phyloP scores from a whole-genome alignment of 2,797 vertebrate genomes.

The Peromyscus nudipes region DNA sequence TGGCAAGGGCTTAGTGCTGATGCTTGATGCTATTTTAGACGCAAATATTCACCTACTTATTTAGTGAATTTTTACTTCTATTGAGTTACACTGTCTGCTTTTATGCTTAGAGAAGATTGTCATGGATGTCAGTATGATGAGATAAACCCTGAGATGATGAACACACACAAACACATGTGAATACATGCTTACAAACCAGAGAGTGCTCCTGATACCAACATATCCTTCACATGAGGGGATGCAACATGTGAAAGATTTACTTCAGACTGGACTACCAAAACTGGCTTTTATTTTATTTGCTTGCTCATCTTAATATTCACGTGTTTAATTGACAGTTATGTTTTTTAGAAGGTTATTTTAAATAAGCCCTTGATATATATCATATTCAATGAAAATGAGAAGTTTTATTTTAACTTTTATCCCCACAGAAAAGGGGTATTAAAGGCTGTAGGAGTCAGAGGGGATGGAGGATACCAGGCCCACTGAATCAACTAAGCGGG shows the following conservation, averaged over 20 bases:
- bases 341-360: constrained; percentile 10
- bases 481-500: background rate
- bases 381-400: background rate
- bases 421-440: background rate
- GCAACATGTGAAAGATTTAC: background rate
- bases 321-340: background rate
- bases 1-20: background rate
- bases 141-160: background rate
- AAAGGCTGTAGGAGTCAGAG: background rate
- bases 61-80: background rate
- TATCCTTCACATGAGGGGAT: background rate
- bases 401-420: background rate
- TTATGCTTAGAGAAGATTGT: background rate
- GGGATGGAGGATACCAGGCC: background rate
- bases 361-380: background rate
- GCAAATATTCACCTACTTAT: constrained; percentile 8
- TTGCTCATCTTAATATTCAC: constrained; percentile 35
- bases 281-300: background rate
- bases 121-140: background rate
- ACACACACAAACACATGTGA: background rate
- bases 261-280: background rate
- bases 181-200: background rate
- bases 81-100: background rate
- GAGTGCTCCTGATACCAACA: background rate
- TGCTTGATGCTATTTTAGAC: background rate